phyloP scores from a whole-genome alignment of 2,888 invertebrate genomes.

The Eupithecia exiguata region DNA sequence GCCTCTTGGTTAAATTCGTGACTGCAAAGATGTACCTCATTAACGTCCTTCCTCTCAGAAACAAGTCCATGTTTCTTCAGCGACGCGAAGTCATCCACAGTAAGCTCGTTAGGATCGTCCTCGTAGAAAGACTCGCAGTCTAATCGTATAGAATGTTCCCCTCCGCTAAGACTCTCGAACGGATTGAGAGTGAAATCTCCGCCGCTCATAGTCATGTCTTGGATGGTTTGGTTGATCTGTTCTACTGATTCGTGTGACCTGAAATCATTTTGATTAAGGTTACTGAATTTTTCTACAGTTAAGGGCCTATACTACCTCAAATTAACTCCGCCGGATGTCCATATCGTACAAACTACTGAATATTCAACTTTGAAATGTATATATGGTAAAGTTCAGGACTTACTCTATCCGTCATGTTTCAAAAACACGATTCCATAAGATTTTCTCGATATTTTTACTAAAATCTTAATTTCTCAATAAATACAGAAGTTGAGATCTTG shows the following conservation, averaged over 20 bases:
- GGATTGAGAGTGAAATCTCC: conserved; percentile 77
- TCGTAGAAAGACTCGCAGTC: conserved; percentile 74
- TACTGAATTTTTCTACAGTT: background rate
- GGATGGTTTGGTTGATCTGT: conserved; percentile 80
- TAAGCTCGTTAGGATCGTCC: conserved; percentile 72
- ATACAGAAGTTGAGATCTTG: no score
- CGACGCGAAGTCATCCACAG: conserved; percentile 77
- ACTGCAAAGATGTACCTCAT: conserved; percentile 61
- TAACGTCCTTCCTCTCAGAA: conserved; percentile 69
- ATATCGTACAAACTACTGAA: no score
- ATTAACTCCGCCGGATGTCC: no score
- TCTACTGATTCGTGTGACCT: conserved; percentile 76
- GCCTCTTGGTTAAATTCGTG: no score
- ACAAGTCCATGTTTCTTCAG: conserved; percentile 77
- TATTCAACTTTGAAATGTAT: no score
- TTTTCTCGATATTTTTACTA: no score
- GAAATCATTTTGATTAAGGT: background rate
- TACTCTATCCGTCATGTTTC: no score
- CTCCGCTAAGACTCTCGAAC: conserved; percentile 67
- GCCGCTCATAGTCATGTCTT: conserved; percentile 79
- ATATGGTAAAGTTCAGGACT: no score
- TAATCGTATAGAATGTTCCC: conserved; percentile 72
- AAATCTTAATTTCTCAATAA: no score
- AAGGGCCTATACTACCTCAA: no score
- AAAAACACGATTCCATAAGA: no score